Evolutionary conservation across 2,113 vertebrate genomes (phyloP).

Genomic region (Lipophrys pholis): DNA sequence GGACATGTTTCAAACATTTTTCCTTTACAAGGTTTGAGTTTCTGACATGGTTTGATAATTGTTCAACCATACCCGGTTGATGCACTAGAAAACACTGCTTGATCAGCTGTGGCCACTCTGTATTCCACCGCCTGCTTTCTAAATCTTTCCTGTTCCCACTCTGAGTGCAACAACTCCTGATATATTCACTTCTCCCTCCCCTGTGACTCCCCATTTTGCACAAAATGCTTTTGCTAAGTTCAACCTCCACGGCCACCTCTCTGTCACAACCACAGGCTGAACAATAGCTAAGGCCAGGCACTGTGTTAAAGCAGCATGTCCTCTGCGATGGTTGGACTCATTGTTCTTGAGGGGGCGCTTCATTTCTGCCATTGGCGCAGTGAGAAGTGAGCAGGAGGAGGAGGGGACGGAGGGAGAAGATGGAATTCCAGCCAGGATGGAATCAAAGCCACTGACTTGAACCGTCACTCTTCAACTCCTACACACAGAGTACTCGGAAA

Average conservation of each 20-base stretch:
- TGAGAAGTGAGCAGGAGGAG: background rate
- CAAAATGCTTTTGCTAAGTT: constrained; percentile 18
- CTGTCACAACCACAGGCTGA: constrained; percentile 2
- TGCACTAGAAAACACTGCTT: too few relatives aligned
- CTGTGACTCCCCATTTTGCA: background rate
- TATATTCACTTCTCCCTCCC: background rate
- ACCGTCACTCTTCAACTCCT: constrained; percentile 5
- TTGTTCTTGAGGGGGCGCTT: constrained; percentile 1
- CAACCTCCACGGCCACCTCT: constrained; percentile 1
- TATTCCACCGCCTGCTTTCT: background rate
- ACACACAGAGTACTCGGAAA: background rate
- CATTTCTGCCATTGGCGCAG: background rate
- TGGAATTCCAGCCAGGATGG: constrained; percentile 6
- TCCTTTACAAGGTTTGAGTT: too few relatives aligned
- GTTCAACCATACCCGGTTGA: too few relatives aligned
- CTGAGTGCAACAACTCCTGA: background rate
- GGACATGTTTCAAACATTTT: too few relatives aligned
- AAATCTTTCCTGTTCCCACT: background rate
- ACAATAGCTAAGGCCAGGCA: background rate
- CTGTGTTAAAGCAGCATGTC: constrained; percentile 6
- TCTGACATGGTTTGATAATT: too few relatives aligned
- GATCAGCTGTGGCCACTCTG: too few relatives aligned
- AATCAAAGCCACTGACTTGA: constrained; percentile 43
- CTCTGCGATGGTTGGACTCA: constrained; percentile 1
- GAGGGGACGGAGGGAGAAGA: constrained; percentile 2